Conservation (phyloP, 2,888 invertebrate species). For the Rosalia funebris region DNA sequence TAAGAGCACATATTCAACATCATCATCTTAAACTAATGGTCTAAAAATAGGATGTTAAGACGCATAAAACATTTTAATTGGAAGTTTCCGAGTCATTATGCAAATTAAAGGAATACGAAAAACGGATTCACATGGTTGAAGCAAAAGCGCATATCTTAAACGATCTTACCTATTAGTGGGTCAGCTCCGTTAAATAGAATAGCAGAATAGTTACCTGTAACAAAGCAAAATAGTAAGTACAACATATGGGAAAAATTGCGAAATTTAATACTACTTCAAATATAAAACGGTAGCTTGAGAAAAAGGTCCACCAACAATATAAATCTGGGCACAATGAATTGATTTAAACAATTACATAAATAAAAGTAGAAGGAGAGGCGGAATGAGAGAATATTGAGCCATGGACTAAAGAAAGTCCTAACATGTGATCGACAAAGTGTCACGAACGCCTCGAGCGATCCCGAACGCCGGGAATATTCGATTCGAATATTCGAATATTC, state of each 20-base stretch:
- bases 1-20: background rate
- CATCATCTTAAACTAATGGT: background rate
- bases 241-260: too few species aligned
- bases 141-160: background rate
- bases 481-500: too few species aligned
- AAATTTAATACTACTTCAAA: conserved; percentile 11
- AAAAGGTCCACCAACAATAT: too few species aligned
- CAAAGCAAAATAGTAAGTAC: background rate
- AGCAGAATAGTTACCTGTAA: conserved; percentile 18
- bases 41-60: conserved; percentile 14
- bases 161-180: background rate
- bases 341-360: too few species aligned
- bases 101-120: conserved; percentile 11
- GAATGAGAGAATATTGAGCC: too few species aligned
- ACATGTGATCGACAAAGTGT: too few species aligned
- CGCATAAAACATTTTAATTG: conserved; percentile 14
- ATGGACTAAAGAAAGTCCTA: too few species aligned
- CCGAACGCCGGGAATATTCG: too few species aligned
- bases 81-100: conserved; percentile 17
- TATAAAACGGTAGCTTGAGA: too few species aligned
- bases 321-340: too few species aligned
- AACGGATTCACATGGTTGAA: background rate
- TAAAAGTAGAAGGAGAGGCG: too few species aligned
- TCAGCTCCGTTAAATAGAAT: background rate
- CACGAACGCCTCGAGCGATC: too few species aligned